Base-by-base conservation (phyloP, 2,113 vertebrate species). In the Heterocephalus glaber region DNA sequence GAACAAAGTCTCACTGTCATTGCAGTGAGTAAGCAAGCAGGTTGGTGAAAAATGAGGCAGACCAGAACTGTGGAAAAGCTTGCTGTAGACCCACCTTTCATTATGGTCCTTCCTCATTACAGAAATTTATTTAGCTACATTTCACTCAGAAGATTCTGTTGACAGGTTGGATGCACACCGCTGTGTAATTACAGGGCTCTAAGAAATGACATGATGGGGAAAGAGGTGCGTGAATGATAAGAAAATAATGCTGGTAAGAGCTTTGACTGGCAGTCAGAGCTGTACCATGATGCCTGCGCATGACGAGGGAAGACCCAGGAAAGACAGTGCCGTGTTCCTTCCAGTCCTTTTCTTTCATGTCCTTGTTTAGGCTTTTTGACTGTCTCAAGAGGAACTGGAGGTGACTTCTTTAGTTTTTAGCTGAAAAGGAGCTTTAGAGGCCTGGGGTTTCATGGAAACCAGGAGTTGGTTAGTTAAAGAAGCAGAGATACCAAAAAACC, bases 111-210 rank as follows among this genome's bases (percentile, higher is more conserved):
- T 94, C 47, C 89, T 96, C 56, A n/a, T 96, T 86, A 86, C 44
- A 49, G 94, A 90, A 52, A 72, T 89, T 54, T 70, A 87, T 84
- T 89, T 94, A 93, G 86, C 79, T 95, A 7, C 84, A 52, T 92
- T 94, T 97, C 86, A 49, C 81, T 90, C 83, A 54, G 79, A 89
- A 83, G 93, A 77, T 52, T 74, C 61, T 35, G 74, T 92, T 95
- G 96, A 97, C 83, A 91, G 86, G 14, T 33, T 56, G 60, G 79
- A 83, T 93, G 95, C 65, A n/a, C 96, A 95, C 13, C 11, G 7
- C 90, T 92, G 83, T 22, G 63, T 97, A 96, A 97, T 97, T 95
- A 96, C 11, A 93, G 80, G 30, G 41, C 84, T 92, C 83, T 94
- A 56, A 77, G 83, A 94, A 94, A 87, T 58, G 86, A 85, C 89